Conservation (phyloP, 2,113 vertebrate species). For the Ursus arctos region DNA sequence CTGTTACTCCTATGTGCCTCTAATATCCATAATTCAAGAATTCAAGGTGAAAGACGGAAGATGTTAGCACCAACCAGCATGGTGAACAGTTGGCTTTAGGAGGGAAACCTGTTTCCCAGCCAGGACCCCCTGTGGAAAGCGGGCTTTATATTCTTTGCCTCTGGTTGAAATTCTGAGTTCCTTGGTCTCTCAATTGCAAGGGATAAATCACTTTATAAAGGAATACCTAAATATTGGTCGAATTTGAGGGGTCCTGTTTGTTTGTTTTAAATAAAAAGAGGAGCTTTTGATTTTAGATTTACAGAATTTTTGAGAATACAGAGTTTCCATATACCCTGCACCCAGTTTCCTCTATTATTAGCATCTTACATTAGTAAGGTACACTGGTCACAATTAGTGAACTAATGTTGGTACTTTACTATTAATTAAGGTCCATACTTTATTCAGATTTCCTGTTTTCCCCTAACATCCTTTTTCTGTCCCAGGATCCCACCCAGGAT, state of each 20-base stretch:
- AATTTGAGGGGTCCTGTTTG: neutral
- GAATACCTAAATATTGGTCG: neutral
- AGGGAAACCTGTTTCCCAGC: neutral
- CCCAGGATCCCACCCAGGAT: neutral
- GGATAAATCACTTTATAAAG: neutral
- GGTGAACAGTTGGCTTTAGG: neutral
- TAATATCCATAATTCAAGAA: neutral
- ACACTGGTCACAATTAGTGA: neutral
- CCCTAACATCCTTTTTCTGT: neutral
- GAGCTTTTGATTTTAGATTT: neutral
- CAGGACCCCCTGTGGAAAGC: neutral
- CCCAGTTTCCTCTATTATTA: neutral
- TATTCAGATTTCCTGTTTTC: neutral
- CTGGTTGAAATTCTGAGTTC: neutral
- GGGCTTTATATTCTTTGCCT: too few species aligned
- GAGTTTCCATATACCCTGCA: neutral
- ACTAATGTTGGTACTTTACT: neutral
- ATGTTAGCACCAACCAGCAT: neutral
- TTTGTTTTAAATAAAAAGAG: neutral
- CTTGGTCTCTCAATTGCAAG: neutral
- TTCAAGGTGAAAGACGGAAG: neutral
- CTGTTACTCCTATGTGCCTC: neutral
- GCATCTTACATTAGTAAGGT: neutral
- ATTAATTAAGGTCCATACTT: neutral
- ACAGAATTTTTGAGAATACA: neutral